Evolutionary conservation across 1,140 invertebrate species (phyloP).

Genomic region (Scaptomyza montana): DNA sequence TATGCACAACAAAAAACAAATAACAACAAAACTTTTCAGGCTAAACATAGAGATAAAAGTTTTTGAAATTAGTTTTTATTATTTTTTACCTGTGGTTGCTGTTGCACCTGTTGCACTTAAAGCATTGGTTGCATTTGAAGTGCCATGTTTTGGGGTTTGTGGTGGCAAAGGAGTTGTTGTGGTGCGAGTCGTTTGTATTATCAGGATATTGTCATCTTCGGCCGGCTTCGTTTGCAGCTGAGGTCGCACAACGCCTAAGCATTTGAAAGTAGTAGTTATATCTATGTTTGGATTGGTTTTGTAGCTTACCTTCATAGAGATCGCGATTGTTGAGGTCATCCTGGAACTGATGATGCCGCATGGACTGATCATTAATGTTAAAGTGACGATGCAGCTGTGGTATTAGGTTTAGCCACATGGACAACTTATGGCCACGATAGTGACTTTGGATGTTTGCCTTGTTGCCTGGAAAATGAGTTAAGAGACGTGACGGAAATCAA

Average conservation of each 20-base stretch:
- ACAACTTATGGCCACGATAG: constrained; percentile 95
- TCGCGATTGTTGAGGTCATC: constrained; percentile 85
- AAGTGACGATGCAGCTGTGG: constrained; percentile 93
- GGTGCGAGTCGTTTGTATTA: constrained; percentile 67
- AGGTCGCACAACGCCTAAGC: constrained; percentile 85
- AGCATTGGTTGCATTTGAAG: constrained; percentile 50
- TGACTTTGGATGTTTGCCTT: constrained; percentile 91
- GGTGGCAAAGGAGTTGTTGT: constrained; percentile 82
- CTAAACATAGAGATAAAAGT: not conserved
- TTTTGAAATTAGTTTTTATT: not conserved
- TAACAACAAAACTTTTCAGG: not conserved
- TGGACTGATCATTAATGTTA: constrained; percentile 88
- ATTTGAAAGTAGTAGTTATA: no score
- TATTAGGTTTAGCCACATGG: constrained; percentile 95
- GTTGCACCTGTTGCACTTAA: constrained; percentile 40
- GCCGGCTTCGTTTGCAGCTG: constrained; percentile 76
- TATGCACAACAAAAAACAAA: not conserved
- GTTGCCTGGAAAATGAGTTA: constrained; percentile 84
- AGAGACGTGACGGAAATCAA: no score
- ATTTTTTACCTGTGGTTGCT: constrained; percentile 56
- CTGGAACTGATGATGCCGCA: constrained; percentile 91
- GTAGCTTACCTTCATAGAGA: constrained; percentile 69
- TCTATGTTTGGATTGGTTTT: not conserved
- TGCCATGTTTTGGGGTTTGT: constrained; percentile 30
- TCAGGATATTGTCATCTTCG: constrained; percentile 71